Percentiles rank a stretch among this genome's conserved stretches.
Evolutionary conservation across 2,113 vertebrate genomes (phyloP).

Genomic region (Tyto alba): DNA sequence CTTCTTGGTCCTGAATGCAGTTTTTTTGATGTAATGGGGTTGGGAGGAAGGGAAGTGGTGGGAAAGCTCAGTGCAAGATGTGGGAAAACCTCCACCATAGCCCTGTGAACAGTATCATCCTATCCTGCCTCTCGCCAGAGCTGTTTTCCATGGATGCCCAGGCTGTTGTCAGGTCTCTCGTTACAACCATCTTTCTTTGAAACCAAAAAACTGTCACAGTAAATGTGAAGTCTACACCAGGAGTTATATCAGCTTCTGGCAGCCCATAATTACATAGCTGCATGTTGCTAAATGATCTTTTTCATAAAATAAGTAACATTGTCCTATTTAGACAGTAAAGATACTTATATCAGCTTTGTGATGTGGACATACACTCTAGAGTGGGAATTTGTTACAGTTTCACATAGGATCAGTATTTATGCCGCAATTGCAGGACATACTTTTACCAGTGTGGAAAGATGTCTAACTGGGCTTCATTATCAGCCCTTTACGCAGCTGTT

Average conservation of each 20-base stretch:
- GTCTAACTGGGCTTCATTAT: background rate
- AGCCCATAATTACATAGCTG: background rate
- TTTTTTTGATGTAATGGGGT: accelerated
- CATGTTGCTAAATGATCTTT: background rate
- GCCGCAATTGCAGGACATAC: background rate
- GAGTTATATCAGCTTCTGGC: background rate
- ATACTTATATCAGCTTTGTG: background rate
- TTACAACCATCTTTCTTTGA: background rate
- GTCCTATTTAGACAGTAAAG: background rate
- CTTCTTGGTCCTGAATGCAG: background rate
- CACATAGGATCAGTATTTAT: background rate
- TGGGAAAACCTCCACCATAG: background rate
- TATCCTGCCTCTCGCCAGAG: background rate
- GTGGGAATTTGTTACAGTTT: background rate
- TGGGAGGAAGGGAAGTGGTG: background rate
- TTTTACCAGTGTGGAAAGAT: background rate
- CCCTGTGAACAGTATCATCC: background rate
- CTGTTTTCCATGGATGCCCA: background rate
- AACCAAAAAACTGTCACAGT: background rate
- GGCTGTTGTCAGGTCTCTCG: background rate
- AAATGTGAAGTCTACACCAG: background rate
- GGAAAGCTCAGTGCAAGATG: background rate
- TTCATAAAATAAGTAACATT: background rate
- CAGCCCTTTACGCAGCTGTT: background rate
- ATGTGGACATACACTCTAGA: background rate